Conservation (phyloP, 2,797 vertebrate genomes). For the Oryzias dopingdopingensis region DNA sequence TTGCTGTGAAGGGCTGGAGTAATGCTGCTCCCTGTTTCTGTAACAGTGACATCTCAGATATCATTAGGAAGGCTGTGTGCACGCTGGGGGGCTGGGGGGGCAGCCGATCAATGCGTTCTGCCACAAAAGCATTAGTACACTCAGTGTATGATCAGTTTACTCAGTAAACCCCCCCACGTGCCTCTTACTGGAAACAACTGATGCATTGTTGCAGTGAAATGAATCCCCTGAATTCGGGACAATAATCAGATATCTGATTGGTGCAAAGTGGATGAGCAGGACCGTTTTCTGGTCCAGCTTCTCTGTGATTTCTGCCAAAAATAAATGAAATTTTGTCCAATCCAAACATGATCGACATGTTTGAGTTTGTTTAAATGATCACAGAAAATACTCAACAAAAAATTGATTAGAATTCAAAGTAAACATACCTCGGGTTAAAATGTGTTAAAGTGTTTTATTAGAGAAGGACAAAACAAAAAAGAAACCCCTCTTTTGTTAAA, state of each 20-base stretch:
- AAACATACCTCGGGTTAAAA: no score
- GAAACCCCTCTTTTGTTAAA: no score
- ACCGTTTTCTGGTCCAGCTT: no score
- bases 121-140: slow-evolving; percentile 82
- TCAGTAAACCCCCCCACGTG: slow-evolving; percentile 69
- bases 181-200: slow-evolving; percentile 88
- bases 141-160: slow-evolving; percentile 87
- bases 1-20: slow-evolving; percentile 74
- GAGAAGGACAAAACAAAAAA: no score
- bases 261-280: slow-evolving; percentile 55
- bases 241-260: slow-evolving; percentile 87
- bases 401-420: no score
- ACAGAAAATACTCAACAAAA: no score
- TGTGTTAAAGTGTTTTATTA: no score
- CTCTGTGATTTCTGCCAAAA: no score
- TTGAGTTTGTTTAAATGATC: no score
- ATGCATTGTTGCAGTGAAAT: slow-evolving; percentile 90
- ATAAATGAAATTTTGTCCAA: no score
- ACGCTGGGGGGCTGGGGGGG: slow-evolving; percentile 48
- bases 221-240: slow-evolving; percentile 90
- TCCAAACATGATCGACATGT: no score
- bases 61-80: slow-evolving; percentile 81
- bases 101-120: slow-evolving; percentile 86
- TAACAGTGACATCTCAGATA: slow-evolving; percentile 85
- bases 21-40: slow-evolving; percentile 63